A percentile compares a stretch with the other conserved stretches of the same genome.
Evolutionary conservation across 1,140 invertebrate genomes (phyloP).

Genomic region (Conopomorpha cramerella): DNA sequence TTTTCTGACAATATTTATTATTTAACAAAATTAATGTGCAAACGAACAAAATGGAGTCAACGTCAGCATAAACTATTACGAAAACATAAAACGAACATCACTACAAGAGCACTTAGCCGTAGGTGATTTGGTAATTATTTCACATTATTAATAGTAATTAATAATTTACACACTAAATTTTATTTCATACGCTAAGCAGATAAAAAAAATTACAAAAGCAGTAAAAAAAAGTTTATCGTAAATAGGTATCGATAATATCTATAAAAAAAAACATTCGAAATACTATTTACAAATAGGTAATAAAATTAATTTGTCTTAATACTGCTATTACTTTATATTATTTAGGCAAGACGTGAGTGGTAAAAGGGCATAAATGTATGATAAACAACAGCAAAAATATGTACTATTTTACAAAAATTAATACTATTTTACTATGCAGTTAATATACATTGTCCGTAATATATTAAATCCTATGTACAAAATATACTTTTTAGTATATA

Average conservation of each 20-base stretch:
- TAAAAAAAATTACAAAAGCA: too few relatives aligned
- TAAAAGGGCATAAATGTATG: too few relatives aligned
- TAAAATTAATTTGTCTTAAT: neutral
- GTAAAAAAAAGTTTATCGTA: too few relatives aligned
- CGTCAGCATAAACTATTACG: slow-evolving; percentile 44
- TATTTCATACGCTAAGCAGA: too few relatives aligned
- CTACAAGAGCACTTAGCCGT: slow-evolving; percentile 3
- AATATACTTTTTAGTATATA: too few relatives aligned
- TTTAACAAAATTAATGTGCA: slow-evolving; percentile 44
- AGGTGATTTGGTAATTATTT: slow-evolving; percentile 7
- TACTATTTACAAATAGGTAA: neutral
- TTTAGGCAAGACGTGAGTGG: too few relatives aligned
- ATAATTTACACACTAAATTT: slow-evolving; percentile 6
- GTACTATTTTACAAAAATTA: too few relatives aligned
- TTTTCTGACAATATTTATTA: slow-evolving; percentile 40
- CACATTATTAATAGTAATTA: slow-evolving; percentile 2
- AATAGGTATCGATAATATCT: neutral
- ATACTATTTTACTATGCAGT: too few relatives aligned
- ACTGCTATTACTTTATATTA: too few relatives aligned
- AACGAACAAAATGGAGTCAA: slow-evolving; percentile 40
- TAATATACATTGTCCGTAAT: too few relatives aligned
- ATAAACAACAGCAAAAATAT: too few relatives aligned
- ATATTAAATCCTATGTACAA: too few relatives aligned
- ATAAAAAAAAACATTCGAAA: neutral
- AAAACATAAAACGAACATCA: slow-evolving; percentile 40